Conservation (phyloP, 2,888 invertebrate genomes). For the Brachylomia viminalis region DNA sequence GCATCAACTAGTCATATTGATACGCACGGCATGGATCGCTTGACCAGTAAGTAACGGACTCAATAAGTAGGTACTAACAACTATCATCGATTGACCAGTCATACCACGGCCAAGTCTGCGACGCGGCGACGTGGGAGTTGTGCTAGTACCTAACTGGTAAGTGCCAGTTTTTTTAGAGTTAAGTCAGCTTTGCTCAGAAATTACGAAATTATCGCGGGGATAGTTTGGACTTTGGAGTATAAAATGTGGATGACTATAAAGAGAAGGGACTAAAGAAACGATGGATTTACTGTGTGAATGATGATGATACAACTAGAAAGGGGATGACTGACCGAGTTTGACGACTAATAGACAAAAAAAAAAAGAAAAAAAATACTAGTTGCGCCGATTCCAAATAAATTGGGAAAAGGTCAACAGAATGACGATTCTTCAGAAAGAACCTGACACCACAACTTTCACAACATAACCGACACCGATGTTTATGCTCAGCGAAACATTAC, state of each 20-base stretch:
- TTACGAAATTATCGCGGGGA: background rate
- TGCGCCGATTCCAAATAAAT: background rate
- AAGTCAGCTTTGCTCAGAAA: background rate
- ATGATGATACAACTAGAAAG: background rate
- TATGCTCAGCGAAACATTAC: slow-evolving; percentile 2
- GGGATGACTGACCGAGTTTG: background rate
- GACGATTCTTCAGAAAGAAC: background rate
- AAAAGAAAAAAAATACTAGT: background rate
- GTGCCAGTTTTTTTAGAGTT: background rate
- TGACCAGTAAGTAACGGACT: slow-evolving; percentile 10
- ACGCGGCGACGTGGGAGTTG: no score
- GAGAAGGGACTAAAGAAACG: background rate
- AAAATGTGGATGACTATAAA: background rate
- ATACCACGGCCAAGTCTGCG: slow-evolving; percentile 5
- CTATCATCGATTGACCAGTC: slow-evolving; percentile 7
- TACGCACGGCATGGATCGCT: slow-evolving; percentile 17
- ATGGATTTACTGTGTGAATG: background rate
- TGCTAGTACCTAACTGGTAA: background rate
- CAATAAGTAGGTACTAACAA: background rate
- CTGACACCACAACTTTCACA: background rate
- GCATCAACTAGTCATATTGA: slow-evolving; percentile 8
- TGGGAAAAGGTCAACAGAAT: background rate
- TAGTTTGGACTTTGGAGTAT: background rate
- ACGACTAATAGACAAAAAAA: background rate
- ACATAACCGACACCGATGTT: background rate